phyloP scores from a whole-genome alignment of 2,888 invertebrate species.

The Apocheima hispidaria region DNA sequence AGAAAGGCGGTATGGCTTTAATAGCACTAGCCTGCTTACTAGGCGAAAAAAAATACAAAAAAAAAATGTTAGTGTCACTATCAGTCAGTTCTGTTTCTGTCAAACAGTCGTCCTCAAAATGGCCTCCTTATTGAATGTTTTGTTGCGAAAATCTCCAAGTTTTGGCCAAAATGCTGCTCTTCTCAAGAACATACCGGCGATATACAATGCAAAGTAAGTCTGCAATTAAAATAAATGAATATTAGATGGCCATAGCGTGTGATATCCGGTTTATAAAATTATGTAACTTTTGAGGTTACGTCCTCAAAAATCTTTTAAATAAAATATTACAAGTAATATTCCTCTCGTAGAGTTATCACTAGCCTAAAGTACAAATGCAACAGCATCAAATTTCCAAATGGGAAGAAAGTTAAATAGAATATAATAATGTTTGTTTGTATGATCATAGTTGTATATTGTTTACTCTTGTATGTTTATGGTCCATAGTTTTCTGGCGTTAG shows the following conservation, averaged over 20 bases:
- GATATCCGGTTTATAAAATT: conserved; percentile 59
- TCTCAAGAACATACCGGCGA: conserved; percentile 78
- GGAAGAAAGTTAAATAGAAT: too few relatives aligned
- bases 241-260: conserved; percentile 21
- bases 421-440: too few relatives aligned
- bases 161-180: conserved; percentile 72
- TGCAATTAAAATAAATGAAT: conserved; percentile 25
- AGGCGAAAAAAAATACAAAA: too few relatives aligned
- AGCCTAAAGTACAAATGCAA: too few relatives aligned
- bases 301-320: conserved; percentile 20
- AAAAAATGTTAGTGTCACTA: not conserved
- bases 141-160: conserved; percentile 85
- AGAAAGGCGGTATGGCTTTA: too few relatives aligned
- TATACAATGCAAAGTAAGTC: conserved; percentile 84
- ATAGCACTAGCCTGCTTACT: too few relatives aligned
- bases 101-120: conserved; percentile 63
- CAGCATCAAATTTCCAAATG: too few relatives aligned
- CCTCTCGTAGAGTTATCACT: not conserved
- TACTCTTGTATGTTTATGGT: too few relatives aligned
- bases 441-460: too few relatives aligned
- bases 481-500: too few relatives aligned
- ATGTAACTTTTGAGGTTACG: conserved; percentile 79
- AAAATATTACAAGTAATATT: not conserved
- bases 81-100: not conserved
- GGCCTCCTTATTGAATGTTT: conserved; percentile 81